Conservation (phyloP, 2,888 invertebrate species). For the Dilophus febrilis region DNA sequence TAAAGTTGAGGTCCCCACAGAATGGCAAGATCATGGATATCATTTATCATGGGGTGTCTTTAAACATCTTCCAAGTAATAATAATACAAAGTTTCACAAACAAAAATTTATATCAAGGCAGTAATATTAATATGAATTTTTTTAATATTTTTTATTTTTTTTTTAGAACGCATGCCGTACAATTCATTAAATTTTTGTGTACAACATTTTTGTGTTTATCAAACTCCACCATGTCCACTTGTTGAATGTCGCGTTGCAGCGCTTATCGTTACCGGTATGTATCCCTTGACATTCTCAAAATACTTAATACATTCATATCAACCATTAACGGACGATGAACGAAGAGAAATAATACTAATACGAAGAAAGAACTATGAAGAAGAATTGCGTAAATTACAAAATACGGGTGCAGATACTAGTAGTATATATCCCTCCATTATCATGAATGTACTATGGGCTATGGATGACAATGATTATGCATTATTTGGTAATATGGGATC, state of each 20-base stretch:
- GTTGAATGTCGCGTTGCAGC: conserved; percentile 24
- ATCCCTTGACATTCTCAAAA: conserved; percentile 24
- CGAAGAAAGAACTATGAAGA: conserved; percentile 7
- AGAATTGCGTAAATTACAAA: conserved; percentile 3
- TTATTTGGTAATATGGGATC: conserved; percentile 9
- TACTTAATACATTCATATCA: conserved; percentile 26
- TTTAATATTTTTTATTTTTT: conserved; percentile 1
- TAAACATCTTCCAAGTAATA: conserved; percentile 22
- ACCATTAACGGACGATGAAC: conserved; percentile 24
- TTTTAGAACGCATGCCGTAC: conserved; percentile 23
- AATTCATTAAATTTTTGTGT: conserved; percentile 8
- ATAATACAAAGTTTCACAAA: background rate
- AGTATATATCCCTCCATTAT: conserved; percentile 5
- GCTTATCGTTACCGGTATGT: conserved; percentile 27
- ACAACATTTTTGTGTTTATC: conserved; percentile 20
- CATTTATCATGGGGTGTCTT: conserved; percentile 30
- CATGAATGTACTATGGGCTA: conserved; percentile 8
- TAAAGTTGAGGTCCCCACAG: background rate
- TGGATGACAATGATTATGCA: conserved; percentile 9
- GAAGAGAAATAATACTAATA: conserved; percentile 7
- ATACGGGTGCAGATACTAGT: too few relatives aligned
- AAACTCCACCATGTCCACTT: conserved; percentile 8
- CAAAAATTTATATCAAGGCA: background rate
- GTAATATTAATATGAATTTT: background rate
- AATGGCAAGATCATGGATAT: conserved; percentile 14